Conservation (phyloP, 2,113 vertebrate genomes). For the Gavialis gangeticus region DNA sequence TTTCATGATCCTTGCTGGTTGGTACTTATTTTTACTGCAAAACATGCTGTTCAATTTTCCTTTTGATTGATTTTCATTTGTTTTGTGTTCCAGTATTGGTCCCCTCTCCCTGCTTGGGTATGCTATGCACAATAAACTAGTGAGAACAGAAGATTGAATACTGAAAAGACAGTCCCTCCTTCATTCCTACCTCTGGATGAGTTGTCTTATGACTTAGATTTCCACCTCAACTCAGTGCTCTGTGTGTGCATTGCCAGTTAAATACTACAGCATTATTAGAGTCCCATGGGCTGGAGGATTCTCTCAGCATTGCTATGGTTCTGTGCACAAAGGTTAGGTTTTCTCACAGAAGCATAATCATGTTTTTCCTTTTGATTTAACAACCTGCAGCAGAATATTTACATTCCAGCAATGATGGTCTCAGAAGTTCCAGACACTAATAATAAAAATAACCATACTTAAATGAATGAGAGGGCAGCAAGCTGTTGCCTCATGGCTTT, state of each 20-base stretch:
- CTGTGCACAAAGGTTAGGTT: constrained; percentile 41
- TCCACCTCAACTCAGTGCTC: not conserved
- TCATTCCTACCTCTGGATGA: not conserved
- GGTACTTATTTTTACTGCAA: constrained; percentile 47
- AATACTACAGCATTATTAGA: not conserved
- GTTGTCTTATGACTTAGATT: not conserved
- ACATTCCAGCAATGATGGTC: not conserved
- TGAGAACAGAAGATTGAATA: constrained; percentile 11
- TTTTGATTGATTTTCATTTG: constrained; percentile 72
- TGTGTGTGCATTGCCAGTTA: not conserved
- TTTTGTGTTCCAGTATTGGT: constrained; percentile 70
- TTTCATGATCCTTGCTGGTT: constrained; percentile 70
- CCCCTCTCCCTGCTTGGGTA: constrained; percentile 38
- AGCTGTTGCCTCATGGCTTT: not conserved
- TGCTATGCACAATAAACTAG: constrained; percentile 64
- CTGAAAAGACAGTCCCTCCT: constrained; percentile 18
- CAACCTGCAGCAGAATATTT: not conserved
- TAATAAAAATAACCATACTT: rapidly evolving
- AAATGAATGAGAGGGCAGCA: not conserved
- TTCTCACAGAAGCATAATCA: not conserved
- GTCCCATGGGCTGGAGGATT: rapidly evolving
- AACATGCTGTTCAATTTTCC: constrained; percentile 75
- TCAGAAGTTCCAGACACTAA: not conserved
- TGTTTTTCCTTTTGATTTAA: not conserved
- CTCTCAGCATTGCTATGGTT: not conserved